Conservation (phyloP, 2,797 vertebrate species). For the Gadopsis marmoratus region DNA sequence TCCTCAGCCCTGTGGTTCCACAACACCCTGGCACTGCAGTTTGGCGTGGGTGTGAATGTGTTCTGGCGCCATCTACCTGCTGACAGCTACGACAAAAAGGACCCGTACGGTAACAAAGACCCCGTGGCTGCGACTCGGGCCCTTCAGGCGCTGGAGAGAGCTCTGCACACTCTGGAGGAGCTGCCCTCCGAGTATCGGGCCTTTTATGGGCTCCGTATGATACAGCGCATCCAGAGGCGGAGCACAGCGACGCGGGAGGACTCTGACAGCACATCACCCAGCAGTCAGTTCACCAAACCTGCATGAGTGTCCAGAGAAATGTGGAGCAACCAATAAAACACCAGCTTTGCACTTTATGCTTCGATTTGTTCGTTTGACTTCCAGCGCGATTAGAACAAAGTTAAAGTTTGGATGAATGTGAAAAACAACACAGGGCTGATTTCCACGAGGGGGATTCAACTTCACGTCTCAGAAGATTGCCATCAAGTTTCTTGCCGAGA, state of each 20-base stretch:
- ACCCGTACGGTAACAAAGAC: conserved; percentile 96
- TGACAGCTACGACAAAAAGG: conserved; percentile 92
- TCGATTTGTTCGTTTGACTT: background rate
- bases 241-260: background rate
- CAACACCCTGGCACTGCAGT: conserved; percentile 93
- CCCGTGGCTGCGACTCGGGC: conserved; percentile 89
- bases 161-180: conserved; percentile 84
- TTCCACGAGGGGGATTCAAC: background rate
- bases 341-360: background rate
- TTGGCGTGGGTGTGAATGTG: conserved; percentile 94
- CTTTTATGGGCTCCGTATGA: conserved; percentile 96
- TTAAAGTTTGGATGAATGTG: background rate
- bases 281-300: conserved; percentile 38
- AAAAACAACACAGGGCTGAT: background rate
- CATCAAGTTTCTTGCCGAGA: too few relatives aligned
- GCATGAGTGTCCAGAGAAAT: conserved; percentile 33
- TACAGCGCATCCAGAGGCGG: conserved; percentile 89
- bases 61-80: conserved; percentile 94
- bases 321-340: conserved; percentile 7
- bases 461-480: too few relatives aligned
- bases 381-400: background rate
- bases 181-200: conserved; percentile 93
- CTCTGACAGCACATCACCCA: conserved; percentile 12
- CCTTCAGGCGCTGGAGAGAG: conserved; percentile 88
- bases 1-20: conserved; percentile 95